Conservation (phyloP, 2,797 vertebrate species). For the Pseudocheirus occidentalis region DNA sequence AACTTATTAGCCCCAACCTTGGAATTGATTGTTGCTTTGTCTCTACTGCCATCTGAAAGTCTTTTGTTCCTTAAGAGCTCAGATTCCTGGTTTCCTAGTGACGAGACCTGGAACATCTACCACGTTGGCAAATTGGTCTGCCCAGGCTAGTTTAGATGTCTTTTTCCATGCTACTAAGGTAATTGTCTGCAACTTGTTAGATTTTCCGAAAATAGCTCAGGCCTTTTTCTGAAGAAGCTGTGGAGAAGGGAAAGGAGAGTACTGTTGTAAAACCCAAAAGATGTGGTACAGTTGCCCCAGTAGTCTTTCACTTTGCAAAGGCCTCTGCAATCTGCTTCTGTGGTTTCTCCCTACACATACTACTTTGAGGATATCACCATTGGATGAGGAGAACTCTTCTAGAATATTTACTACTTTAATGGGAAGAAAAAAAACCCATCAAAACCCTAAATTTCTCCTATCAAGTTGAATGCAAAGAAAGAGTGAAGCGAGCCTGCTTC, state of each 20-base stretch:
- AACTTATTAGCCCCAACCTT: not conserved
- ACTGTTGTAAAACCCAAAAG: not conserved
- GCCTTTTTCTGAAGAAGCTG: not conserved
- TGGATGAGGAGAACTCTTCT: slow-evolving; percentile 46
- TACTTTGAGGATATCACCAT: not conserved
- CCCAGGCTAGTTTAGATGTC: not conserved
- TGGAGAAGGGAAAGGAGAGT: not conserved
- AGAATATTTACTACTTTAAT: not conserved
- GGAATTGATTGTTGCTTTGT: not conserved
- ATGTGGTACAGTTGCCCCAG: not conserved
- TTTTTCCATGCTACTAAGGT: not conserved
- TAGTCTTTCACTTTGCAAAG: not conserved
- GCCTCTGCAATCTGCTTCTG: not conserved
- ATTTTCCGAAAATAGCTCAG: not conserved
- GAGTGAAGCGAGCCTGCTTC: not conserved
- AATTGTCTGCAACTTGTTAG: not conserved
- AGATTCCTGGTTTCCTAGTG: not conserved
- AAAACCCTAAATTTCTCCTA: not conserved
- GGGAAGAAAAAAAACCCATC: not conserved
- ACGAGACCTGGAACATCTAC: not conserved
- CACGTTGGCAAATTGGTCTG: not conserved
- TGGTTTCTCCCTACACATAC: not conserved
- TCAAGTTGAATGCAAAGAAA: not conserved
- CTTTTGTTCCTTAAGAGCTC: not conserved
- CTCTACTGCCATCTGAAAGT: not conserved